Conservation (phyloP, 1,140 invertebrate genomes). For the Drosophila orena region DNA sequence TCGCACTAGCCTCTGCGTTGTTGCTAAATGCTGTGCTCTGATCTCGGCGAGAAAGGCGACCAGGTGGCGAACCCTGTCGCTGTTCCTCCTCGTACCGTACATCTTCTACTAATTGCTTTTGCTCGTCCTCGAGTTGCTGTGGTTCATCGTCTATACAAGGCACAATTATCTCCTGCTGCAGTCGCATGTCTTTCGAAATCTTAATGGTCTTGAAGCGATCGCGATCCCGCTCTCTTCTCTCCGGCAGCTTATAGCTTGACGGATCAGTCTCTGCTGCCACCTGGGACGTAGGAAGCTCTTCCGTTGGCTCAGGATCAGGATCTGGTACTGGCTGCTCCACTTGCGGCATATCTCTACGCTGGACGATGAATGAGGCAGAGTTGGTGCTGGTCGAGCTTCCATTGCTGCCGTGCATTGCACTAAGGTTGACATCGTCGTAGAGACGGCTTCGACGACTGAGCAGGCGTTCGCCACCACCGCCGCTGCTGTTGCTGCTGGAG, state of each 20-base stretch:
- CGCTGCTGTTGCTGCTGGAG: slow-evolving; percentile 36
- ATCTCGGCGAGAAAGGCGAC: slow-evolving; percentile 64
- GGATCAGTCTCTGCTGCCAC: slow-evolving; percentile 37
- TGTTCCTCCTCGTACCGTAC: slow-evolving; percentile 8
- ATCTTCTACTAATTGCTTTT: slow-evolving; percentile 13
- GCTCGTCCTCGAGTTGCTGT: slow-evolving; percentile 27
- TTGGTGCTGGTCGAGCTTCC: slow-evolving; percentile 53
- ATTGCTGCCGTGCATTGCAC: slow-evolving; percentile 62
- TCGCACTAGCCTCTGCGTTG: slow-evolving; percentile 21
- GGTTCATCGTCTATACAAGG: slow-evolving; percentile 76
- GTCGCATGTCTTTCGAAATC: slow-evolving; percentile 68
- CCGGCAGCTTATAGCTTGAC: slow-evolving; percentile 61
- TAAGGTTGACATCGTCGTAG: slow-evolving; percentile 80
- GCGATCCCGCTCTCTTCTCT: slow-evolving; percentile 72
- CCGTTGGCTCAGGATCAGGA: slow-evolving; percentile 30
- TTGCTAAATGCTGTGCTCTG: slow-evolving; percentile 26
- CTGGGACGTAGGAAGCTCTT: slow-evolving; percentile 3
- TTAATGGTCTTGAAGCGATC: slow-evolving; percentile 84
- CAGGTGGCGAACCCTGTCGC: slow-evolving; percentile 36
- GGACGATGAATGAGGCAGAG: slow-evolving; percentile 74
- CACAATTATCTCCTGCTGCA: slow-evolving; percentile 56
- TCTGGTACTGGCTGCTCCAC: slow-evolving; percentile 5
- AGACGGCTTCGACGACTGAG: slow-evolving; percentile 78
- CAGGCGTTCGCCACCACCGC: slow-evolving; percentile 62
- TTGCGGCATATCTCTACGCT: slow-evolving; percentile 47